phyloP scores from a whole-genome alignment of 2,797 vertebrate genomes.

The Pangasius djambal region DNA sequence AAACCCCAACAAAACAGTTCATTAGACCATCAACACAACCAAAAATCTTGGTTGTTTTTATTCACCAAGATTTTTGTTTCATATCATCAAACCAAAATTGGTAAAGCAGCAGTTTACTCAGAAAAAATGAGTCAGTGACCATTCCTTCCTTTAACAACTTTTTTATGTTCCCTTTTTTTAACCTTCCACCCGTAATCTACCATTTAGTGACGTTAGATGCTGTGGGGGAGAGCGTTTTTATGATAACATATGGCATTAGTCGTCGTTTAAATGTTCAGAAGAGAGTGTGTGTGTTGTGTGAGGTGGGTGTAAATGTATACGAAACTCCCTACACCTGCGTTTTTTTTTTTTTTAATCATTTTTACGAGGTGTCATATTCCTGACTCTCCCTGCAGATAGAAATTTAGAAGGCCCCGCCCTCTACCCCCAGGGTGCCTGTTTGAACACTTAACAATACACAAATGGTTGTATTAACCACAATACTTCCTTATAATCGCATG shows the following conservation, averaged over 20 bases:
- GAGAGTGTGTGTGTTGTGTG: background rate
- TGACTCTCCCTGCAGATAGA: conserved; percentile 26
- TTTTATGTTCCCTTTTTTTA: conserved; percentile 6
- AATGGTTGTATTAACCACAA: conserved; percentile 26
- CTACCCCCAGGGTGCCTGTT: conserved; percentile 19
- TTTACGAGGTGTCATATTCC: conserved; percentile 29
- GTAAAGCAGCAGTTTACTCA: background rate
- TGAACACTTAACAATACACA: conserved; percentile 39
- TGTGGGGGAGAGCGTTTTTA: conserved; percentile 21
- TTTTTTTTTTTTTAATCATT: conserved; percentile 19
- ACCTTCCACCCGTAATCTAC: background rate
- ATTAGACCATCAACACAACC: conserved; percentile 2
- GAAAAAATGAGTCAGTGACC: conserved; percentile 22
- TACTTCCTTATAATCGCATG: conserved; percentile 13
- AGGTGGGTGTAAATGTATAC: background rate
- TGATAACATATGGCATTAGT: conserved; percentile 7
- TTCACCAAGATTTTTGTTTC: background rate
- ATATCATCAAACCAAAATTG: conserved; percentile 4
- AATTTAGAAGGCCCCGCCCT: conserved; percentile 7
- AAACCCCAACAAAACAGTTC: background rate
- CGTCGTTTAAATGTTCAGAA: background rate
- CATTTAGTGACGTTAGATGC: background rate
- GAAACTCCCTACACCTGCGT: conserved; percentile 48
- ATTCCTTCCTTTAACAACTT: conserved; percentile 5
- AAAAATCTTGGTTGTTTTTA: background rate